Conservation (phyloP, 2,888 invertebrate genomes). For the Drosophila longiperda region DNA sequence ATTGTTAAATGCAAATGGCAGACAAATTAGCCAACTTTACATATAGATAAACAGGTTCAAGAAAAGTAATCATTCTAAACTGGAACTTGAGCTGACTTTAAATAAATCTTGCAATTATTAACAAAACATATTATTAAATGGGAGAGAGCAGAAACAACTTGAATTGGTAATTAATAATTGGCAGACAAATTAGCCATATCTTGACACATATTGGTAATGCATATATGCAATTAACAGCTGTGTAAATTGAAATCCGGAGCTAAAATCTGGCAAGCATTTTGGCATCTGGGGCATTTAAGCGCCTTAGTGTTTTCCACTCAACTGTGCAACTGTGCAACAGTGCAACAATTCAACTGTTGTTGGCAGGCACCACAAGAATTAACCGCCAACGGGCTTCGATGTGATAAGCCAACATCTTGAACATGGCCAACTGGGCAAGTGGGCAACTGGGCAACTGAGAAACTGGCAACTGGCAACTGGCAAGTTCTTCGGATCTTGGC, state of each 20-base stretch:
- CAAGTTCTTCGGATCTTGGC: background rate
- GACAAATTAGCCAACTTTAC: background rate
- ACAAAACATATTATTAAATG: too few relatives aligned
- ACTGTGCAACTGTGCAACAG: slow-evolving; percentile 6
- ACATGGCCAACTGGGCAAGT: background rate
- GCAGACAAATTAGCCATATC: background rate
- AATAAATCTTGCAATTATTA: background rate
- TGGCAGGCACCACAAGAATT: slow-evolving; percentile 52
- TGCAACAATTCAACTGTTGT: slow-evolving; percentile 13
- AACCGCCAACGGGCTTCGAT: slow-evolving; percentile 46
- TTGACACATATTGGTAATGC: background rate
- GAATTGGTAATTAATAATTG: background rate
- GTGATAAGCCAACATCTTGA: slow-evolving; percentile 39
- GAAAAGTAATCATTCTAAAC: too few relatives aligned
- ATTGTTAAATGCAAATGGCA: background rate
- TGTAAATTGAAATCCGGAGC: slow-evolving; percentile 22
- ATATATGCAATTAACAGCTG: background rate
- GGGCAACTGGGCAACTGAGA: background rate
- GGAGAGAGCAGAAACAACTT: background rate
- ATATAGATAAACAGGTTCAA: background rate
- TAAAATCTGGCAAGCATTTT: slow-evolving; percentile 18
- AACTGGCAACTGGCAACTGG: background rate
- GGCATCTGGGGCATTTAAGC: slow-evolving; percentile 54
- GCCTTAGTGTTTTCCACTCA: slow-evolving; percentile 42
- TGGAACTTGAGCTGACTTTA: too few relatives aligned